Evolutionary conservation across 2,797 vertebrate species (phyloP).

Genomic region (Molossus alvarezi): DNA sequence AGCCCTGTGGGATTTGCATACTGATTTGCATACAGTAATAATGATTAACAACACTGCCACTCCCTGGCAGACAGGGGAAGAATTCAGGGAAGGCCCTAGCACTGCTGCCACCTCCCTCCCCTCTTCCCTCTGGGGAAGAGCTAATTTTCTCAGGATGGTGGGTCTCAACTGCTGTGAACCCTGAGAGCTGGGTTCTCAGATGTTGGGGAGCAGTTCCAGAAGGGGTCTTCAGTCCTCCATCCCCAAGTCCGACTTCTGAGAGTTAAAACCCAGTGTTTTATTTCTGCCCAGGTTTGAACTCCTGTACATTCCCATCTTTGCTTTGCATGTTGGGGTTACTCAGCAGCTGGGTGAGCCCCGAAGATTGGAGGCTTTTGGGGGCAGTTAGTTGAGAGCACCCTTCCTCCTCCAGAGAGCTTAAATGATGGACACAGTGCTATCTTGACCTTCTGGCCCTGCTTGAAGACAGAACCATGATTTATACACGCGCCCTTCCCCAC

Average conservation of each 20-base stretch:
- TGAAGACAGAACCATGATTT: neutral
- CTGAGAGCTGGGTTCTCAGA: neutral
- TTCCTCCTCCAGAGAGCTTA: neutral
- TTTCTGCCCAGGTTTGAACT: conserved; percentile 60
- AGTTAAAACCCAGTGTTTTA: neutral
- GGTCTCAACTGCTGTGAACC: neutral
- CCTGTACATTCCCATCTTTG: neutral
- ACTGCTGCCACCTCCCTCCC: conserved; percentile 31
- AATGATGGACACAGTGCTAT: neutral
- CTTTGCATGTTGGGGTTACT: conserved; percentile 20
- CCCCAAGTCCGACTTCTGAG: neutral
- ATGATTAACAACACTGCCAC: conserved; percentile 87
- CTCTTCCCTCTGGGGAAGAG: conserved; percentile 1
- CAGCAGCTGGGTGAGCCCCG: neutral
- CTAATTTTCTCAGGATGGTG: conserved; percentile 7
- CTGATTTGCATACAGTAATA: conserved; percentile 85
- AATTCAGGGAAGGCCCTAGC: conserved; percentile 81
- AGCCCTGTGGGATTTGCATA: conserved; percentile 79
- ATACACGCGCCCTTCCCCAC: rapidly evolving
- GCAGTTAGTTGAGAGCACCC: neutral
- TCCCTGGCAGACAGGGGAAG: conserved; percentile 85
- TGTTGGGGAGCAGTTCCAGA: neutral
- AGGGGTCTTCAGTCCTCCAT: neutral
- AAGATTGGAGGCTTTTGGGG: neutral
- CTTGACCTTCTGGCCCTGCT: neutral